Conservation (phyloP, 2,797 vertebrate genomes). For the Rhynchotus rufescens region DNA sequence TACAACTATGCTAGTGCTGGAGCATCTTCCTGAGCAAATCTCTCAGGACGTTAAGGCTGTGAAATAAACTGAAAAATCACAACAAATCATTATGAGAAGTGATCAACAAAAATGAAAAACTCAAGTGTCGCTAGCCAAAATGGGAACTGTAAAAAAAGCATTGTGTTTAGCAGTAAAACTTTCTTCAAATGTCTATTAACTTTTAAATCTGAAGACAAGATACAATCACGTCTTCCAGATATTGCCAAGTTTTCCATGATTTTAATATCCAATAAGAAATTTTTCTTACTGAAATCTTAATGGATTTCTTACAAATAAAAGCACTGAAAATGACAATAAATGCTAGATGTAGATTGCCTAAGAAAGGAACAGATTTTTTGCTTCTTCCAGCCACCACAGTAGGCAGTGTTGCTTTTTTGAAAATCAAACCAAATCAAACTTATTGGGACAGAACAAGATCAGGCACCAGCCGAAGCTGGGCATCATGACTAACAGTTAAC, state of each 20-base stretch:
- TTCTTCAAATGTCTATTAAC: not conserved
- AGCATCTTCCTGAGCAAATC: not conserved
- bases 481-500: not conserved
- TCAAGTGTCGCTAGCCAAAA: not conserved
- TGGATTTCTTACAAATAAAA: not conserved
- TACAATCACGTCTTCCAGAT: not conserved
- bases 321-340: not conserved
- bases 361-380: not conserved
- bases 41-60: not conserved
- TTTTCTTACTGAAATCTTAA: not conserved
- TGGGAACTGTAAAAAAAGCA: not conserved
- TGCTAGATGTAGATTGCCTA: not conserved
- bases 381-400: not conserved
- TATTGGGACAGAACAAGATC: not conserved
- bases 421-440: not conserved
- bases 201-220: not conserved
- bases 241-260: not conserved
- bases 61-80: conserved; percentile 9
- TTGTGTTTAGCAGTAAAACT: not conserved
- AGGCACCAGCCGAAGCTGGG: not conserved
- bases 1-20: not conserved
- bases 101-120: conserved; percentile 29
- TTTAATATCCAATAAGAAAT: conserved; percentile 2
- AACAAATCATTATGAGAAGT: conserved; percentile 35
- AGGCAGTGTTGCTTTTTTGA: not conserved